Evolutionary conservation across 53 echinoderm and acorn worm genomes (phyloP).

Genomic region (Echinarachnius parma): DNA sequence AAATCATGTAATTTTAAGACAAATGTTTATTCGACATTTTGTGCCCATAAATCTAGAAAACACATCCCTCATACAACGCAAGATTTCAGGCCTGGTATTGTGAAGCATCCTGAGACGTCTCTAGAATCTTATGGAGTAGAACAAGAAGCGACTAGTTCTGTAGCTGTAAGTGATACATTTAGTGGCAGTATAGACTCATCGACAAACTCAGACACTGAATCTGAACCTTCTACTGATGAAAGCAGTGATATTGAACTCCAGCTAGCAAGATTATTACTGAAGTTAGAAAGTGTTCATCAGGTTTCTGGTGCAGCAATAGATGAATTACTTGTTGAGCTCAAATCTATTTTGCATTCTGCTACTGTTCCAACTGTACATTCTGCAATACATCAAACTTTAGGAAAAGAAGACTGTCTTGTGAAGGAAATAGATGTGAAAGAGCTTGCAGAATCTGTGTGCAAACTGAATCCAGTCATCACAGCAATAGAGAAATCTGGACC

Average conservation of each 20-base stretch:
- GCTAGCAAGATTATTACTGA: neutral
- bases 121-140: too few relatives aligned
- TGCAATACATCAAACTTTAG: conserved; percentile 9
- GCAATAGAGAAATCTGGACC: conserved; percentile 34
- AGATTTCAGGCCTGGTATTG: conserved; percentile 4
- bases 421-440: conserved; percentile 16
- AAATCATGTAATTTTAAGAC: neutral
- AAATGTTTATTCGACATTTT: too few relatives aligned
- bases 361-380: conserved; percentile 13
- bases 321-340: conserved; percentile 25
- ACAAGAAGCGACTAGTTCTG: neutral
- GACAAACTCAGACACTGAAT: neutral
- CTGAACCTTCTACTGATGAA: neutral
- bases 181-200: neutral
- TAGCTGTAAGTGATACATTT: conserved; percentile 1
- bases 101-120: neutral
- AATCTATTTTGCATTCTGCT: conserved; percentile 18
- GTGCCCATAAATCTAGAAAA: too few relatives aligned
- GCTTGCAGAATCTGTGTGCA: conserved; percentile 18
- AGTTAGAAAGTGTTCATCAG: conserved; percentile 11
- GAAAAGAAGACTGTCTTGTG: conserved; percentile 13
- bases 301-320: conserved; percentile 20
- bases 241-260: conserved; percentile 3
- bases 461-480: conserved; percentile 9
- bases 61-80: too few relatives aligned